A percentile compares a stretch with the other conserved stretches of the same genome.
These are phyloP conservation scores for Morus bassanus DNA, from an alignment of 2,797 vertebrate species.

Conservation along the genomic window DNA sequence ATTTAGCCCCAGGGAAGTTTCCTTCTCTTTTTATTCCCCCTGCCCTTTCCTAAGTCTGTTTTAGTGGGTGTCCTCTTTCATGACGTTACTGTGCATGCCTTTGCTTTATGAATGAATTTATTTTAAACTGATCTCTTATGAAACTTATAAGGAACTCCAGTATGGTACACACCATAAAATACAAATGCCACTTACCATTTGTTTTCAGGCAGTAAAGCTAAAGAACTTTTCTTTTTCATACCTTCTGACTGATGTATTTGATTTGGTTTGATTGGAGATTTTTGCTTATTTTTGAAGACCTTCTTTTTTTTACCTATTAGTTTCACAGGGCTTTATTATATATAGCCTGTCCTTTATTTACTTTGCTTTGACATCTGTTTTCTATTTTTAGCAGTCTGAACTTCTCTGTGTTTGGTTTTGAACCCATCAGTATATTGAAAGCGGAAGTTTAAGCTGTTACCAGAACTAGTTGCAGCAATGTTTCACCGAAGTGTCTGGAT, in stretches of 20 bases:
- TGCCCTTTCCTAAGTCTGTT: background rate
- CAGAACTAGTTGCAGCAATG: background rate
- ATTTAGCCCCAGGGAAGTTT: constrained; percentile 9
- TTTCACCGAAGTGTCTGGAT: background rate
- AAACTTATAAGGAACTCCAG: background rate
- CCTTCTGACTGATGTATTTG: background rate
- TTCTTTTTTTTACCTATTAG: background rate
- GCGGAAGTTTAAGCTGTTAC: background rate
- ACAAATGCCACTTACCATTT: background rate
- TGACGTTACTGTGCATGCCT: background rate
- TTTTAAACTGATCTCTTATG: background rate
- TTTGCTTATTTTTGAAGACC: background rate
- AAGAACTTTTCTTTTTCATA: background rate
- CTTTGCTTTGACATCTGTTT: background rate
- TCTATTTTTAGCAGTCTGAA: constrained; percentile 1
- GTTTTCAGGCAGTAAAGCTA: constrained; percentile 22
- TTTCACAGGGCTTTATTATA: background rate
- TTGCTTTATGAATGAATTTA: background rate
- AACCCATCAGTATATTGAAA: background rate
- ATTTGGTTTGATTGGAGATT: background rate
- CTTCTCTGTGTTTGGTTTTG: background rate
- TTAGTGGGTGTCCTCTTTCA: constrained; percentile 11
- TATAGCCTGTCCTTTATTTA: background rate
- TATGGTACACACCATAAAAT: background rate
- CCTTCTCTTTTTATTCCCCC: background rate